These are phyloP conservation scores for Turritopsis dohrnii DNA, from an alignment of 30 jellyfish, hydroid and myxozoan species.

Conservation along the genomic window DNA sequence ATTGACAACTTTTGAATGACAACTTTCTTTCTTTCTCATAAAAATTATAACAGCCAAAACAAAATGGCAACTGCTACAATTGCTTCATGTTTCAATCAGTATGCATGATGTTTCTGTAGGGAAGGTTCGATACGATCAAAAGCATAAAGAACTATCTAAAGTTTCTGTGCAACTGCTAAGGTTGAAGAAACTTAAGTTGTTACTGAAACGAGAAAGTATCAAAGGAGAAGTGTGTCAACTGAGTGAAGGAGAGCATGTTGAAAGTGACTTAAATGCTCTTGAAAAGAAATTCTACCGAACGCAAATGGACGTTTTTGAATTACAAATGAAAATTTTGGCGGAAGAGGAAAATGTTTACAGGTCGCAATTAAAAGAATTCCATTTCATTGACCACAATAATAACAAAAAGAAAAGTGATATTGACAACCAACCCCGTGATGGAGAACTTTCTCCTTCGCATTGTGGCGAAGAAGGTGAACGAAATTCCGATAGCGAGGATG, in stretches of 20 bases:
- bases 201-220: conserved; percentile 32
- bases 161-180: conserved; percentile 45
- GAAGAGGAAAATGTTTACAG: conserved; percentile 40
- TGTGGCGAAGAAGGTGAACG: conserved; percentile 11
- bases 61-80: too few relatives aligned
- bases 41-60: too few relatives aligned
- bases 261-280: conserved; percentile 28
- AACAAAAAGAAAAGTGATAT: conserved; percentile 23
- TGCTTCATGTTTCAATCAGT: too few relatives aligned
- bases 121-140: conserved; percentile 28
- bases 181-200: conserved; percentile 20
- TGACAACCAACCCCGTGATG: conserved; percentile 1
- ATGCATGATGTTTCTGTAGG: conserved; percentile 22
- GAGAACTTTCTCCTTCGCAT: neutral
- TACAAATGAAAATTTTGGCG: conserved; percentile 46
- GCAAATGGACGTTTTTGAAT: conserved; percentile 49
- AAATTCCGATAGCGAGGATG: conserved; percentile 28
- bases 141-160: conserved; percentile 27
- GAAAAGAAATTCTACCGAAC: conserved; percentile 49
- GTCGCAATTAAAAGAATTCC: conserved; percentile 36
- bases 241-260: conserved; percentile 45
- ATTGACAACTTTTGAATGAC: too few relatives aligned
- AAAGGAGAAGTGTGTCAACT: conserved; percentile 32
- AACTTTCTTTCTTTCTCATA: too few relatives aligned
- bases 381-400: conserved; percentile 20